phyloP scores from a whole-genome alignment of 2,113 vertebrate species.

The Malurus melanocephalus region DNA sequence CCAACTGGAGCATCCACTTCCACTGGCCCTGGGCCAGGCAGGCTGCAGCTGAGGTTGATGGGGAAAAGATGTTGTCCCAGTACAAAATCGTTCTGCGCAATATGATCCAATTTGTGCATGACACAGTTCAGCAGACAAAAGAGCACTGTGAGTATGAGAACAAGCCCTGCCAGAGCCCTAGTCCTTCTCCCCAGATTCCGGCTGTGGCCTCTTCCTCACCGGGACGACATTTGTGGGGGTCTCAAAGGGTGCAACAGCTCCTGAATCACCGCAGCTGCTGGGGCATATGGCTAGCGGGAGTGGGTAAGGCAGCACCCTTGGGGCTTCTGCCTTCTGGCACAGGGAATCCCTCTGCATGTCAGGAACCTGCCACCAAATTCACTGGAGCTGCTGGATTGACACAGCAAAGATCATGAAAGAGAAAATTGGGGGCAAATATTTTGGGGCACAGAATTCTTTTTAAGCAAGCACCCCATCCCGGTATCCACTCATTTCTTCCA shows the following conservation, averaged over 20 bases:
- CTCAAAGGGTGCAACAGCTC: background rate
- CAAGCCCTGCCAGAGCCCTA: background rate
- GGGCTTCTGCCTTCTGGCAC: background rate
- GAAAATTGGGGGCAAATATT: background rate
- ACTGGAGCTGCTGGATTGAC: background rate
- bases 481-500: background rate
- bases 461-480: rapidly evolving
- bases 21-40: background rate
- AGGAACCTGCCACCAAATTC: background rate
- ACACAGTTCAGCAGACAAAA: background rate
- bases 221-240: background rate
- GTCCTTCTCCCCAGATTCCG: background rate
- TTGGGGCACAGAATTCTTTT: background rate
- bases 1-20: background rate
- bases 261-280: background rate
- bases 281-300: background rate
- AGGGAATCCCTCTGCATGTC: background rate
- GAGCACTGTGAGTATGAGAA: background rate
- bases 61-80: background rate
- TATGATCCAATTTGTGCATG: background rate
- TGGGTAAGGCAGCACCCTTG: rapidly evolving
- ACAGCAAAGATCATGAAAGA: background rate
- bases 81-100: background rate
- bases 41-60: background rate
- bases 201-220: background rate